A percentile compares a stretch with the other conserved stretches of the same genome.
Conservation (phyloP, 2,797 vertebrate species). For the Paramormyrops hopkinsi region DNA sequence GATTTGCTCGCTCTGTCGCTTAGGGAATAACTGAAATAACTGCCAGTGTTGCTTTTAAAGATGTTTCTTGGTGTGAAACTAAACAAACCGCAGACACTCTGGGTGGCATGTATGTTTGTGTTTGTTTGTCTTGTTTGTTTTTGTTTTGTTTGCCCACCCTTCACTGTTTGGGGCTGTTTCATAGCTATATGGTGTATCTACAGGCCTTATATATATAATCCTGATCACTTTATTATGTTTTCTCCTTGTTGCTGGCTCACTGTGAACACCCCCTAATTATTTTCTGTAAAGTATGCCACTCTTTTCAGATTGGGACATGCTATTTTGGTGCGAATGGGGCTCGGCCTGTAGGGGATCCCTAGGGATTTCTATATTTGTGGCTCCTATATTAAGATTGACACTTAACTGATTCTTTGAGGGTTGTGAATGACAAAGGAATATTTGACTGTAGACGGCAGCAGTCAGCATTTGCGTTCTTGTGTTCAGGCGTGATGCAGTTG, state of each 20-base stretch:
- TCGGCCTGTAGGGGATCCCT: neutral
- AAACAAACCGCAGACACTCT: neutral
- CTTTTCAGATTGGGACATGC: neutral
- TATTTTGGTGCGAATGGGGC: neutral
- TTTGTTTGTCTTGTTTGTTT: neutral
- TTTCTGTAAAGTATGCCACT: neutral
- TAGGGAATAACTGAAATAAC: neutral
- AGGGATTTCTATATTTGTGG: neutral
- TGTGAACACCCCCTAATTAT: neutral
- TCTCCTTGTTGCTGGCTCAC: neutral
- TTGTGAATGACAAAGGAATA: neutral
- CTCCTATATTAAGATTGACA: neutral
- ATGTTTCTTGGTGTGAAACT: neutral
- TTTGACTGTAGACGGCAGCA: neutral
- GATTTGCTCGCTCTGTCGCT: neutral
- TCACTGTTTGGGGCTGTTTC: neutral
- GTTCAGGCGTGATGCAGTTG: neutral
- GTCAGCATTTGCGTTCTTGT: neutral
- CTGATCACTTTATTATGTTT: neutral
- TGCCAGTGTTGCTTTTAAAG: neutral
- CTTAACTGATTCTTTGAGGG: neutral
- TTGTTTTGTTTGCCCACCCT: neutral
- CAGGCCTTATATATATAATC: neutral
- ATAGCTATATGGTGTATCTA: neutral
- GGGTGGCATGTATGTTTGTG: neutral